These are phyloP conservation scores for Pseudolaguvia tuberculata DNA, from an alignment of 2,113 vertebrate genomes.

Conservation along the genomic window DNA sequence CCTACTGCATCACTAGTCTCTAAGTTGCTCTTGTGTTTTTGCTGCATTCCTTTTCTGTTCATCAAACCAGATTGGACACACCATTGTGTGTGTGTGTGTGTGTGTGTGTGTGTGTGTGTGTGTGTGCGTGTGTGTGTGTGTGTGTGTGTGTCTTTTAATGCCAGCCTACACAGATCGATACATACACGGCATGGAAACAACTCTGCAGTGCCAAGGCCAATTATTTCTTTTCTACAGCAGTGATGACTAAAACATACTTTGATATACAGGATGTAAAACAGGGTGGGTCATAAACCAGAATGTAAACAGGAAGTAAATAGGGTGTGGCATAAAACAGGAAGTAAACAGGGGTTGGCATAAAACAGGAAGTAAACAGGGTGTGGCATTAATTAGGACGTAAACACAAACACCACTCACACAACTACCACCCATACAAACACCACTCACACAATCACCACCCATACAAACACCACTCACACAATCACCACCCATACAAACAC, in stretches of 20 bases:
- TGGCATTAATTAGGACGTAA: no score
- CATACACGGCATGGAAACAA: conserved; percentile 11
- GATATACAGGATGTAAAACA: not conserved
- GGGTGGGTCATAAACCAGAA: not conserved
- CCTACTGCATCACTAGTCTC: conserved; percentile 22
- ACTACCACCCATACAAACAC: not conserved
- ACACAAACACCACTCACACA: not conserved
- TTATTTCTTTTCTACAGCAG: conserved; percentile 23
- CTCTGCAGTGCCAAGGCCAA: conserved; percentile 20
- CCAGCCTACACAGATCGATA: conserved; percentile 48
- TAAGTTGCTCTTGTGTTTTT: conserved; percentile 28
- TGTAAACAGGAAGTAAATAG: no score
- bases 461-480: no score
- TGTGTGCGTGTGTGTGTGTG: conserved; percentile 6
- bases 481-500: no score
- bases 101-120: conserved; percentile 5
- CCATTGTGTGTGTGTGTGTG: not conserved
- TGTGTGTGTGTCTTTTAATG: conserved; percentile 36
- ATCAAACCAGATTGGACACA: conserved; percentile 8
- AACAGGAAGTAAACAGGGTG: no score
- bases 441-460: not conserved
- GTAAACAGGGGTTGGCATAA: no score
- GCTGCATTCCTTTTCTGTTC: conserved; percentile 30
- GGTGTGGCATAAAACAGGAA: no score
- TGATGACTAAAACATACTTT: conserved; percentile 11